Conservation (phyloP, 2,888 invertebrate species). For the Philhelius pedissequus region DNA sequence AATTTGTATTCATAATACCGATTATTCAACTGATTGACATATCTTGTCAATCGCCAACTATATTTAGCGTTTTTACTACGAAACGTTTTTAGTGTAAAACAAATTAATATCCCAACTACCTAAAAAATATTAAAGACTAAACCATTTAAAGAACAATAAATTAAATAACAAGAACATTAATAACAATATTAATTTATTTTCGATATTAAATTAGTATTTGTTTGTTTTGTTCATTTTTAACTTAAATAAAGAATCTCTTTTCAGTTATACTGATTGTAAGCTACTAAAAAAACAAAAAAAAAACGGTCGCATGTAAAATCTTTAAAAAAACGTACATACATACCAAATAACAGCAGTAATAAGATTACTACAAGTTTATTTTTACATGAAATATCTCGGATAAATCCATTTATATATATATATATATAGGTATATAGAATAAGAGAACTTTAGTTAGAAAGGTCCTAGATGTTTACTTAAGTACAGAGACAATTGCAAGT, state of each 20-base stretch:
- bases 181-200: slow-evolving; percentile 21
- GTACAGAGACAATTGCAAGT: slow-evolving; percentile 56
- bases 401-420: slow-evolving; percentile 40
- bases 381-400: slow-evolving; percentile 38
- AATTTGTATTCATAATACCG: too few species aligned
- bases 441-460: slow-evolving; percentile 52
- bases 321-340: slow-evolving; percentile 26
- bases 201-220: slow-evolving; percentile 21
- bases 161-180: not conserved
- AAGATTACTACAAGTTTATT: slow-evolving; percentile 37
- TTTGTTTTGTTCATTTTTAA: slow-evolving; percentile 24
- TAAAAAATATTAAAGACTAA: not conserved
- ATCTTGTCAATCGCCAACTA: too few species aligned
- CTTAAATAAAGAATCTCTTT: slow-evolving; percentile 23
- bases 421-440: slow-evolving; percentile 36
- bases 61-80: too few species aligned
- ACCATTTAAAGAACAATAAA: not conserved
- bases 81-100: too few species aligned
- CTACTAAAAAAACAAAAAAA: slow-evolving; percentile 7
- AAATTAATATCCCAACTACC: not conserved
- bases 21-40: too few species aligned
- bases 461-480: slow-evolving; percentile 51
- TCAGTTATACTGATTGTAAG: slow-evolving; percentile 24
- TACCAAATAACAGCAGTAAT: slow-evolving; percentile 25
- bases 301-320: slow-evolving; percentile 22